A percentile compares a stretch with the other conserved stretches of the same genome.
Conservation (phyloP, 2,888 invertebrate genomes). For the Pemphredon lugubris region DNA sequence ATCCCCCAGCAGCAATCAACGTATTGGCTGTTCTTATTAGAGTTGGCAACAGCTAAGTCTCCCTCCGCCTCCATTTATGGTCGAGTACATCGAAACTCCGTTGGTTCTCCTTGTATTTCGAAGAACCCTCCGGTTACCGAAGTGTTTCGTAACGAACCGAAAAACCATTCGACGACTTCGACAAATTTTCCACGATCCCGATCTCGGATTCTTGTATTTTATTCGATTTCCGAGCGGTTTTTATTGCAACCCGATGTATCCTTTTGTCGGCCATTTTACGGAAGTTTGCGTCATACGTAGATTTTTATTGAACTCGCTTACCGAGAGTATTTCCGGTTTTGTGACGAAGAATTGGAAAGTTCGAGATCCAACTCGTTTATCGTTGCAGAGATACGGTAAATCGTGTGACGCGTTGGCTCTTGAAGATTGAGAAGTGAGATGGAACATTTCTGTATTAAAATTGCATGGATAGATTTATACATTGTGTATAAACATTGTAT, state of each 20-base stretch:
- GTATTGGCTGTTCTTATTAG: constrained; percentile 77
- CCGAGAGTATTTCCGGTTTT: no score
- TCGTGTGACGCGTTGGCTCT: no score
- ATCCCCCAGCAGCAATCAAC: constrained; percentile 74
- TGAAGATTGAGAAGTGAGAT: no score
- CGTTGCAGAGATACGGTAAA: no score
- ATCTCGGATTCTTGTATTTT: constrained; percentile 18
- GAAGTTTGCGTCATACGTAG: no score
- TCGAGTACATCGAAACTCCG: constrained; percentile 53
- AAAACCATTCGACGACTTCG: constrained; percentile 38
- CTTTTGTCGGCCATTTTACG: constrained; percentile 43
- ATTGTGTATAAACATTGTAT: no score
- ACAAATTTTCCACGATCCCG: constrained; percentile 21
- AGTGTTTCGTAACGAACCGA: constrained; percentile 44
- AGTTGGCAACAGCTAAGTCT: constrained; percentile 72
- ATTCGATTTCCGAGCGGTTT: constrained; percentile 12
- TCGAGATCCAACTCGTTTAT: no score
- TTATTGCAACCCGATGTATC: no score
- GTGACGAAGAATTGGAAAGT: no score
- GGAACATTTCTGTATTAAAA: no score
- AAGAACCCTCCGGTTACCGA: constrained; percentile 33
- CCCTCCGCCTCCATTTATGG: constrained; percentile 62
- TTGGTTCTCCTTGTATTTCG: constrained; percentile 45
- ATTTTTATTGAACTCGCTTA: no score
- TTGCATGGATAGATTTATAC: no score